Conservation (phyloP, 2,797 vertebrate species). For the Nannoperca obscura region DNA sequence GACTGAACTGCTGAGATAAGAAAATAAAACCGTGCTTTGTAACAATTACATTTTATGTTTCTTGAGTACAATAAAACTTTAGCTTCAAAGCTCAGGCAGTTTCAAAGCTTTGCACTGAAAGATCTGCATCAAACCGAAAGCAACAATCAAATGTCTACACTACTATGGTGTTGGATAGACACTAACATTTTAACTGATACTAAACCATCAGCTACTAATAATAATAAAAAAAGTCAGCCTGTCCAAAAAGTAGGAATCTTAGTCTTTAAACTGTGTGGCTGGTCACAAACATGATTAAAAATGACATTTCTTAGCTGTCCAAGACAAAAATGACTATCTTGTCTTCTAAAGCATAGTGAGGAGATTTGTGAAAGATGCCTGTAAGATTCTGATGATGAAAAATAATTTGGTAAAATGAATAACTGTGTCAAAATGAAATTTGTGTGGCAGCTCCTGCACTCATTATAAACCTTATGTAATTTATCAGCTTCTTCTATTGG, state of each 20-base stretch:
- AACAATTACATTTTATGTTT: neutral
- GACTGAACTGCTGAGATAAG: neutral
- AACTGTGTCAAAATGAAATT: slow-evolving; percentile 70
- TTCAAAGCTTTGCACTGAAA: neutral
- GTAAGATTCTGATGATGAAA: no score
- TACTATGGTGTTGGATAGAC: neutral
- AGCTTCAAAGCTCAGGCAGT: neutral
- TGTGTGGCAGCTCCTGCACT: slow-evolving; percentile 59
- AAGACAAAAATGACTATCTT: slow-evolving; percentile 24
- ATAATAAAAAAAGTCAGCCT: neutral
- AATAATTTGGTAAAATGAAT: no score
- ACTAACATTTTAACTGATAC: neutral
- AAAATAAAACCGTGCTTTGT: neutral
- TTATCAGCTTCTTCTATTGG: slow-evolving; percentile 61
- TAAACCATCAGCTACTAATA: neutral
- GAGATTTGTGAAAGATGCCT: slow-evolving; percentile 41
- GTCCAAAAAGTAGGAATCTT: neutral
- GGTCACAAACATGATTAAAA: slow-evolving; percentile 7
- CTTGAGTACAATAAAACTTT: neutral
- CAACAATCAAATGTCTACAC: neutral
- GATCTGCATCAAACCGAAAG: neutral
- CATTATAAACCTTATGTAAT: slow-evolving; percentile 81
- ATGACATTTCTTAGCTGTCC: slow-evolving; percentile 1
- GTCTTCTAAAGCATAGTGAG: slow-evolving; percentile 21
- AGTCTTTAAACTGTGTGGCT: slow-evolving; percentile 6